phyloP scores from a whole-genome alignment of 2,113 vertebrate species.

The Callocephalon fimbriatum region DNA sequence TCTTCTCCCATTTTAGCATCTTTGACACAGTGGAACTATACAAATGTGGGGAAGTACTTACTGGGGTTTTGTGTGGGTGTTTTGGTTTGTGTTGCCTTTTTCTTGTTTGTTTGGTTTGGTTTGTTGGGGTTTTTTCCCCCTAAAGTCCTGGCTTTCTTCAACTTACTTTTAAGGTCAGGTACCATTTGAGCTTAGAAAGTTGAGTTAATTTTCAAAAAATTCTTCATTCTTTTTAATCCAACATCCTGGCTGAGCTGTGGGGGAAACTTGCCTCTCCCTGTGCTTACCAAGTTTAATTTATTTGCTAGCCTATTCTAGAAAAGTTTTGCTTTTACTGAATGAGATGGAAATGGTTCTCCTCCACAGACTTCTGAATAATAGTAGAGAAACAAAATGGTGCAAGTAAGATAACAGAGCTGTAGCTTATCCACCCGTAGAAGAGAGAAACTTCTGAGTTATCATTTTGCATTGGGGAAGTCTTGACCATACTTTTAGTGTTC shows the following conservation, averaged over 20 bases:
- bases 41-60: neutral
- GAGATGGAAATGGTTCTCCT: neutral
- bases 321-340: neutral
- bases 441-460: neutral
- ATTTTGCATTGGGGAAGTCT: neutral
- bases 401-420: neutral
- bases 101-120: neutral
- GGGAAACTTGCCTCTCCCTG: neutral
- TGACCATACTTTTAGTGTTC: neutral
- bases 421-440: fast-evolving
- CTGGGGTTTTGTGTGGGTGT: neutral
- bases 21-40: neutral
- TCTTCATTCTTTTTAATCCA: neutral
- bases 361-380: neutral
- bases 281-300: neutral
- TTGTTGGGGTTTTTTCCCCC: fast-evolving
- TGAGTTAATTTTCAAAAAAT: neutral
- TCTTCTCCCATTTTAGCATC: neutral
- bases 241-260: neutral
- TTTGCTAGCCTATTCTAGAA: neutral
- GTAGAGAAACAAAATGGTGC: neutral
- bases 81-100: neutral
- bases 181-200: neutral
- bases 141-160: neutral
- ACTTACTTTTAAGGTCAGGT: neutral